Evolutionary conservation across 1,140 invertebrate species (phyloP).

Genomic region (Charaxes varanes): DNA sequence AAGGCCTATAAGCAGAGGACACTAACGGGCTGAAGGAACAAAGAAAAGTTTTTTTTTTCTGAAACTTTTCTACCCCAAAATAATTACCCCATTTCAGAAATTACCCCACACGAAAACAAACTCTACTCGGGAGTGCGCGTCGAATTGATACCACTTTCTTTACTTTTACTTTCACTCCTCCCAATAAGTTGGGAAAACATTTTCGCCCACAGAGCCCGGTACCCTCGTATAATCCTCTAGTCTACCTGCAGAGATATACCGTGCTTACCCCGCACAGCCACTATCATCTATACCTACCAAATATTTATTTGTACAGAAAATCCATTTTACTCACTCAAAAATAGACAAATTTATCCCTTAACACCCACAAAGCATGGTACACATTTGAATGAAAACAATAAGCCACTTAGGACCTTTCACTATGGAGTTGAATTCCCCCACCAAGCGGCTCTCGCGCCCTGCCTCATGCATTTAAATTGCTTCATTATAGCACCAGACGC

Average conservation of each 20-base stretch:
- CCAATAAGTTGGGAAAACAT: slow-evolving; percentile 68
- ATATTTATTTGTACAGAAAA: slow-evolving; percentile 15
- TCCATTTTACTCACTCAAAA: slow-evolving; percentile 14
- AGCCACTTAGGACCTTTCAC: slow-evolving; percentile 27
- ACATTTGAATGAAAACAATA: slow-evolving; percentile 1
- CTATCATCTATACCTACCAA: slow-evolving; percentile 68
- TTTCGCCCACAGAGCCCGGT: slow-evolving; percentile 54
- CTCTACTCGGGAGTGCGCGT: slow-evolving; percentile 13
- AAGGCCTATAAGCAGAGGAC: too few relatives aligned
- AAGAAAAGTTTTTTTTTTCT: too few relatives aligned
- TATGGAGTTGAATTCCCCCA: slow-evolving; percentile 36
- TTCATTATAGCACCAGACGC: slow-evolving; percentile 72
- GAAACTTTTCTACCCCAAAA: too few relatives aligned
- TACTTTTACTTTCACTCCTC: slow-evolving; percentile 64
- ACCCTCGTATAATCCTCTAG: slow-evolving; percentile 66
- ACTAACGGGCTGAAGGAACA: too few relatives aligned
- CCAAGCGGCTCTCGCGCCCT: slow-evolving; percentile 64
- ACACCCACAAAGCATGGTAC: slow-evolving; percentile 13
- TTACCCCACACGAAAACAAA: not conserved
- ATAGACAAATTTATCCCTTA: too few relatives aligned
- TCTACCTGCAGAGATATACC: slow-evolving; percentile 70
- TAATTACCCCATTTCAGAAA: not conserved
- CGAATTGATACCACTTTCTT: slow-evolving; percentile 55
- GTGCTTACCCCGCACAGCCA: slow-evolving; percentile 60
- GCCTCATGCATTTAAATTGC: slow-evolving; percentile 76